Evolutionary conservation across 2,888 invertebrate species (phyloP).

Genomic region (Xylophagus ater): DNA sequence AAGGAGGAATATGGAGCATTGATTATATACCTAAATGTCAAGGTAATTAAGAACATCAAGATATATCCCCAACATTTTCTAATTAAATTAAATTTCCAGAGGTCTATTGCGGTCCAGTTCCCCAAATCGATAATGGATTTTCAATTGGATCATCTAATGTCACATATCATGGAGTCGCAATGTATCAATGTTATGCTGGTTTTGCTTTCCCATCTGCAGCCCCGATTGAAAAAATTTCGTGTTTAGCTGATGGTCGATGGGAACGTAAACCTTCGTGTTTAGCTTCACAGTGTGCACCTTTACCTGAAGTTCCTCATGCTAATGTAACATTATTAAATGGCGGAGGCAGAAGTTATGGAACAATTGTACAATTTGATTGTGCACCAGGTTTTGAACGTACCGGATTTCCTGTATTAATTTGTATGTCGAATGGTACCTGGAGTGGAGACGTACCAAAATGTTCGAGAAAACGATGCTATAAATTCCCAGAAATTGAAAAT

Average conservation of each 20-base stretch:
- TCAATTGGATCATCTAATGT: constrained; percentile 93
- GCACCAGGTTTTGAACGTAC: constrained; percentile 80
- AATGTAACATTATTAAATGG: constrained; percentile 80
- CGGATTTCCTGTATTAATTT: constrained; percentile 81
- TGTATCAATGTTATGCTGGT: constrained; percentile 94
- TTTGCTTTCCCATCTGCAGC: constrained; percentile 84
- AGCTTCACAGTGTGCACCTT: constrained; percentile 81
- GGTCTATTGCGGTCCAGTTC: constrained; percentile 94
- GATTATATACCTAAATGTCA: constrained; percentile 88
- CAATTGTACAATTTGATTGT: constrained; percentile 84
- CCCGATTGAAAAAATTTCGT: constrained; percentile 80
- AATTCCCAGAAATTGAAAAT: constrained; percentile 72
- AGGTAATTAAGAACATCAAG: constrained; percentile 43
- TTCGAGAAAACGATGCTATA: constrained; percentile 47
- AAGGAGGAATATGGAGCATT: constrained; percentile 85
- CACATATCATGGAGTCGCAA: constrained; percentile 84
- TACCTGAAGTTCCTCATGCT: constrained; percentile 78
- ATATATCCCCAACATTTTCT: not conserved
- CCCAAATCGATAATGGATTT: constrained; percentile 95
- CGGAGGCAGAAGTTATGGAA: constrained; percentile 84
- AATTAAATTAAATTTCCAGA: constrained; percentile 38
- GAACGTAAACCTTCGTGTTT: constrained; percentile 84
- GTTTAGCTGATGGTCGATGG: constrained; percentile 83
- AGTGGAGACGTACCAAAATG: constrained; percentile 83
- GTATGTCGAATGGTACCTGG: constrained; percentile 95